These are phyloP conservation scores for Mustela nigripes DNA, from an alignment of 2,113 vertebrate genomes.

Conservation along the genomic window DNA sequence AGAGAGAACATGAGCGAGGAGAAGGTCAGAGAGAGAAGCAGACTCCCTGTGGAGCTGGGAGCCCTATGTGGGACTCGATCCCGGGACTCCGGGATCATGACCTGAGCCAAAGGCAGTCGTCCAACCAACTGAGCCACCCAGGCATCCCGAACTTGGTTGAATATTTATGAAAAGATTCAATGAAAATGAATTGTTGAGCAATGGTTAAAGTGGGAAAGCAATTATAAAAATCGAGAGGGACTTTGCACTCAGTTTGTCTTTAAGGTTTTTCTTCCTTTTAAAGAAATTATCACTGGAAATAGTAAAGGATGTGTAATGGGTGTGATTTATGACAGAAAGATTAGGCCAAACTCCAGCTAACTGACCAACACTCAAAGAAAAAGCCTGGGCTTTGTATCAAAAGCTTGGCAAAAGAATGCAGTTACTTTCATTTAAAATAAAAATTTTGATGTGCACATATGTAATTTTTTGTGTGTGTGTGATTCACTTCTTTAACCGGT, in stretches of 20 bases:
- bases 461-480: neutral
- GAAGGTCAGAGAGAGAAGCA: no score
- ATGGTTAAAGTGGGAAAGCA: slow-evolving; percentile 36
- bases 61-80: no score
- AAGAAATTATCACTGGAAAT: slow-evolving; percentile 33
- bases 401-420: neutral
- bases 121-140: no score
- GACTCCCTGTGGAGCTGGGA: no score
- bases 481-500: neutral
- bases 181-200: neutral
- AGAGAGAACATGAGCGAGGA: no score
- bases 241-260: slow-evolving; percentile 8
- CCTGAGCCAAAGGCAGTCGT: no score
- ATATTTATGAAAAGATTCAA: slow-evolving; percentile 30
- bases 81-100: no score
- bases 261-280: slow-evolving; percentile 40
- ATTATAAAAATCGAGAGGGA: slow-evolving; percentile 9
- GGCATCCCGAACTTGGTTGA: neutral
- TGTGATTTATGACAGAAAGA: neutral
- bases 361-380: neutral
- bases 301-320: neutral
- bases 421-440: slow-evolving; percentile 16
- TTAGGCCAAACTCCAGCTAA: neutral
- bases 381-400: neutral
- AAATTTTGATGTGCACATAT: neutral